Percentiles rank a stretch among this genome's conserved stretches.
Conservation (phyloP, 1,140 invertebrate genomes). For the Drosophila elegans region DNA sequence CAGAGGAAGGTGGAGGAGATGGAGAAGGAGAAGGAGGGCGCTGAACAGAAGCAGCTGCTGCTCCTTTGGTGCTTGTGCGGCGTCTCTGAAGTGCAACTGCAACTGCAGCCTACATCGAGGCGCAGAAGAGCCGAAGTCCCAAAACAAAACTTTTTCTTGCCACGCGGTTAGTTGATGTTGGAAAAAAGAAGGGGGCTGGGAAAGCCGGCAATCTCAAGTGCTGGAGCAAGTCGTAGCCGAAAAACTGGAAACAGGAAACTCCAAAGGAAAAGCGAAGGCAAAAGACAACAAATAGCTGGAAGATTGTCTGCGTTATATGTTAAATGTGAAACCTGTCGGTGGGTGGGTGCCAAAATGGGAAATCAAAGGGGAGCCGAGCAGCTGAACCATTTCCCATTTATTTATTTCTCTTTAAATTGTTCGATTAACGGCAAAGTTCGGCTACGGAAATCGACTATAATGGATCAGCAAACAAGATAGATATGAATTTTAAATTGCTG, state of each 20-base stretch:
- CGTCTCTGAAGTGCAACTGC: constrained; percentile 77
- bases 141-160: constrained; percentile 79
- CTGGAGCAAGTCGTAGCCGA: constrained; percentile 7
- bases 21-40: constrained; percentile 2
- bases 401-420: constrained; percentile 13
- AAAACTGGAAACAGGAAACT: constrained; percentile 3
- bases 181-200: neutral
- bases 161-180: constrained; percentile 59
- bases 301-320: constrained; percentile 8
- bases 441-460: neutral
- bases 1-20: neutral
- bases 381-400: constrained; percentile 15
- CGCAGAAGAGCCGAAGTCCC: constrained; percentile 45
- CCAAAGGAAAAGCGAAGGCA: constrained; percentile 2
- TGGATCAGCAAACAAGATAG: neutral
- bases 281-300: constrained; percentile 1
- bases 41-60: constrained; percentile 29
- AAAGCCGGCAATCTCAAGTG: neutral
- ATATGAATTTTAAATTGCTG: too few species aligned
- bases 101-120: constrained; percentile 45
- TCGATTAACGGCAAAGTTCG: constrained; percentile 24
- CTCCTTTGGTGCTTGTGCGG: constrained; percentile 68
- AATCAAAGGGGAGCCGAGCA: neutral
- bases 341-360: neutral
- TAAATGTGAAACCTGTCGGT: neutral